Evolutionary conservation across 2,888 invertebrate genomes (phyloP).

Genomic region (Lordiphosa fenestrarum): DNA sequence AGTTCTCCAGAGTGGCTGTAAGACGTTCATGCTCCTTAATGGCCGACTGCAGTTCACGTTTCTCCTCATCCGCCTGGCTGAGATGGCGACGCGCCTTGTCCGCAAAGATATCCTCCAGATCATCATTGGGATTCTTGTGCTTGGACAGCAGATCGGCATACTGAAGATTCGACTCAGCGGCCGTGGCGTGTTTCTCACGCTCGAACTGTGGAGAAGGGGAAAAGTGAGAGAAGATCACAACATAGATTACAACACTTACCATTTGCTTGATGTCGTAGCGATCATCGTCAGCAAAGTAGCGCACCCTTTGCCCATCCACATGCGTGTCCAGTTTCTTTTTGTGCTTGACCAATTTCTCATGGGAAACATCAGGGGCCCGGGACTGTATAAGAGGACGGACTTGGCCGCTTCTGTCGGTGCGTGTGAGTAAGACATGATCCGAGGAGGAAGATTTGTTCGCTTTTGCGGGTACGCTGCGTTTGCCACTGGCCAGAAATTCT

Average conservation of each 20-base stretch:
- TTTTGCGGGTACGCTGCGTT: slow-evolving; percentile 10
- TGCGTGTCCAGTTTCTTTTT: slow-evolving; percentile 84
- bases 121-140: slow-evolving; percentile 84
- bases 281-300: slow-evolving; percentile 95
- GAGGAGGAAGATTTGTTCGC: background rate
- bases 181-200: slow-evolving; percentile 89
- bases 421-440: slow-evolving; percentile 84
- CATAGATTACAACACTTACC: slow-evolving; percentile 80
- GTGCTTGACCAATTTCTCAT: slow-evolving; percentile 67
- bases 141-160: slow-evolving; percentile 88
- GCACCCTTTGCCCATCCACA: slow-evolving; percentile 85
- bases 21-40: slow-evolving; percentile 87
- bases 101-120: slow-evolving; percentile 92
- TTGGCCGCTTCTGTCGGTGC: slow-evolving; percentile 85
- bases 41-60: slow-evolving; percentile 84
- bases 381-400: slow-evolving; percentile 83
- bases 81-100: slow-evolving; percentile 87
- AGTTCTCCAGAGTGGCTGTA: slow-evolving; percentile 88
- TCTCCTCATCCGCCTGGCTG: slow-evolving; percentile 83
- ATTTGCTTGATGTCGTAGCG: slow-evolving; percentile 91
- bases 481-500: slow-evolving; percentile 37
- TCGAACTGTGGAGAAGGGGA: slow-evolving; percentile 83
- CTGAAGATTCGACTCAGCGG: slow-evolving; percentile 89
- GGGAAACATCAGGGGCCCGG: slow-evolving; percentile 2
- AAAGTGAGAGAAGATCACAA: background rate